Evolutionary conservation across 2,797 vertebrate genomes (phyloP).

Genomic region (Adrianichthys oophorus): DNA sequence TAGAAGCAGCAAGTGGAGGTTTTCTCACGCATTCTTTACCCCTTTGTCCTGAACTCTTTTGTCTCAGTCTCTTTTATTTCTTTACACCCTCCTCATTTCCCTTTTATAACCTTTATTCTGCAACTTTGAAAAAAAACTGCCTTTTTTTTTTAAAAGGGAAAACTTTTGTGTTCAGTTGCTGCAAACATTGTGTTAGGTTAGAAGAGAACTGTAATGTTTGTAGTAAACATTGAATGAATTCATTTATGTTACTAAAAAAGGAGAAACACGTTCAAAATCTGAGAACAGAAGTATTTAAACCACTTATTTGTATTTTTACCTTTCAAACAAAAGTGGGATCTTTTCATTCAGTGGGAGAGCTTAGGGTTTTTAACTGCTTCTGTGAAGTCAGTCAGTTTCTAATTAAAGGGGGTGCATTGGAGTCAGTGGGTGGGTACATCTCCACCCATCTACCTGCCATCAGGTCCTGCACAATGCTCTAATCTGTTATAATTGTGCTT

Average conservation of each 20-base stretch:
- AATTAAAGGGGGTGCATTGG: slow-evolving; percentile 59
- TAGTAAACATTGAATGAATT: neutral
- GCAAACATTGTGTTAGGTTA: neutral
- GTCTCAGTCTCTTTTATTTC: slow-evolving; percentile 6
- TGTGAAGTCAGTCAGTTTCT: slow-evolving; percentile 45
- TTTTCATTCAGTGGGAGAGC: slow-evolving; percentile 3
- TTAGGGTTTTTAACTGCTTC: slow-evolving; percentile 7
- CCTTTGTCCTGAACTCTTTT: slow-evolving; percentile 24
- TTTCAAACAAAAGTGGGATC: slow-evolving; percentile 10
- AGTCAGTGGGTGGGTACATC: slow-evolving; percentile 45
- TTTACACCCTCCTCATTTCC: slow-evolving; percentile 8
- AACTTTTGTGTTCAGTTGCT: neutral
- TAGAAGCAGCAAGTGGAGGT: slow-evolving; percentile 10
- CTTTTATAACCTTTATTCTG: slow-evolving; percentile 2
- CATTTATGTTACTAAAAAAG: too few species aligned
- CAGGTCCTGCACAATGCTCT: slow-evolving; percentile 53
- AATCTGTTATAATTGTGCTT: slow-evolving; percentile 71
- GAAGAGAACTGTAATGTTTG: neutral
- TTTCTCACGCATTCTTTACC: slow-evolving; percentile 45
- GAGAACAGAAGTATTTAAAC: too few species aligned
- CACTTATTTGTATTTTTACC: neutral
- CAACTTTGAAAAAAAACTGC: neutral
- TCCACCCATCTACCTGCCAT: slow-evolving; percentile 51
- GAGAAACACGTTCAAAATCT: too few species aligned
- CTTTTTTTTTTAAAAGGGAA: neutral